phyloP scores from a whole-genome alignment of 2,113 vertebrate species.

The Xiphorhynchus elegans region DNA sequence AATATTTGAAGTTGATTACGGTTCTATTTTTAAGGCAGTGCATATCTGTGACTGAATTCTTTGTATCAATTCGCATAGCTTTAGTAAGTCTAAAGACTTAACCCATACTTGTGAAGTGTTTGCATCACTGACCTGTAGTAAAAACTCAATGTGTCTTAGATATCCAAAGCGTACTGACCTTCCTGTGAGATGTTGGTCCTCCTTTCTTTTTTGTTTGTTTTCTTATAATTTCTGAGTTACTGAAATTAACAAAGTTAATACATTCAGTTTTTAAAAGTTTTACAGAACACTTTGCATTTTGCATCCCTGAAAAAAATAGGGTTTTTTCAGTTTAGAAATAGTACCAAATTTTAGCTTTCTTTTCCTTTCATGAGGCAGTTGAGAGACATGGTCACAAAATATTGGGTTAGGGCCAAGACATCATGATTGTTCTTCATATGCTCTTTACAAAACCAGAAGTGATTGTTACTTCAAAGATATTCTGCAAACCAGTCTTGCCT shows the following conservation, averaged over 20 bases:
- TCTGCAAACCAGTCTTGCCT: slow-evolving; percentile 26
- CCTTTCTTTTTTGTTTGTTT: not conserved
- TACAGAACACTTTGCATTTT: not conserved
- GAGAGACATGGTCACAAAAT: not conserved
- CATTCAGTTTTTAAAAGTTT: not conserved
- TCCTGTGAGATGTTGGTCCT: not conserved
- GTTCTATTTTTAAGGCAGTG: not conserved
- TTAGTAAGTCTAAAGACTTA: not conserved
- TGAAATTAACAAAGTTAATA: not conserved
- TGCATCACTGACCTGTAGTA: not conserved
- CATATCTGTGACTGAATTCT: not conserved
- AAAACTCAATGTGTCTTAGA: not conserved
- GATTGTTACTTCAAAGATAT: not conserved
- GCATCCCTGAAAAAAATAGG: not conserved
- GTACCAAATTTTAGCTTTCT: not conserved
- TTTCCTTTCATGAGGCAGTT: not conserved
- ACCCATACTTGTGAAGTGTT: not conserved
- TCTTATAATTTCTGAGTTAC: not conserved
- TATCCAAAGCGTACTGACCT: not conserved
- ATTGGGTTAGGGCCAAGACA: not conserved
- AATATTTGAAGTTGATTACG: not conserved
- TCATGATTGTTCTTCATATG: not conserved
- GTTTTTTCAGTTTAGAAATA: not conserved
- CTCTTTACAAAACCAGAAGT: not conserved
- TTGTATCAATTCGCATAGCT: not conserved